phyloP scores from a whole-genome alignment of 2,888 invertebrate species.

The Gasteruption jaculator region DNA sequence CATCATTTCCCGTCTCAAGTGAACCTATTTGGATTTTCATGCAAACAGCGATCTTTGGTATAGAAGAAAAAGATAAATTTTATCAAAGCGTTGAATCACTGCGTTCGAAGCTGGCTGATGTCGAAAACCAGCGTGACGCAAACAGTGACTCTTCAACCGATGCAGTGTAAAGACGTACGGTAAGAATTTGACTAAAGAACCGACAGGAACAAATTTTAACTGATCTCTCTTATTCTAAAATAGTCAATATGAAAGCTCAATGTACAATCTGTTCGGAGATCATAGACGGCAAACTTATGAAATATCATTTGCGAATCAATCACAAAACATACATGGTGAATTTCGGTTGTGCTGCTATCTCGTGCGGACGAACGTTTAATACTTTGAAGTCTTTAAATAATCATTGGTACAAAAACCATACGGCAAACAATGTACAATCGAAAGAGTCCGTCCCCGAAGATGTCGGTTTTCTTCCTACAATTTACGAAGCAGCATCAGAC shows the following conservation, averaged over 20 bases:
- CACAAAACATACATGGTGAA: conserved; percentile 5
- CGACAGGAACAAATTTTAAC: background rate
- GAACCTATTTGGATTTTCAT: conserved; percentile 9
- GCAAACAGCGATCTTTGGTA: conserved; percentile 4
- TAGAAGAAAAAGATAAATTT: background rate
- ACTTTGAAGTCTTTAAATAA: conserved; percentile 3
- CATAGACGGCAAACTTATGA: conserved; percentile 6
- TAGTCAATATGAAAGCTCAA: conserved; percentile 4
- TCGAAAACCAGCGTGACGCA: too few species aligned
- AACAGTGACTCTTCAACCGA: too few species aligned
- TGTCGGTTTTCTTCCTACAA: background rate
- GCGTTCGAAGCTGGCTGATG: background rate
- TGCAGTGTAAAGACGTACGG: too few species aligned
- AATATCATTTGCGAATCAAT: conserved; percentile 4
- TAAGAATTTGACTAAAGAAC: background rate
- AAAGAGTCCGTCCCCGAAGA: background rate
- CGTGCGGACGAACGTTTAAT: conserved; percentile 5
- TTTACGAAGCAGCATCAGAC: conserved; percentile 1
- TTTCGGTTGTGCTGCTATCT: conserved; percentile 2
- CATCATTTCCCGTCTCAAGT: conserved; percentile 8
- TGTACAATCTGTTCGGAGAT: conserved; percentile 6
- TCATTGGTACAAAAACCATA: too few species aligned
- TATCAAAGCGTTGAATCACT: too few species aligned
- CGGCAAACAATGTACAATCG: conserved; percentile 1
- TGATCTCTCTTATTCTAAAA: background rate